Percentiles rank a stretch among this genome's conserved stretches.
phyloP scores from a whole-genome alignment of 2,797 vertebrate genomes.

The Argyrosomus regius region DNA sequence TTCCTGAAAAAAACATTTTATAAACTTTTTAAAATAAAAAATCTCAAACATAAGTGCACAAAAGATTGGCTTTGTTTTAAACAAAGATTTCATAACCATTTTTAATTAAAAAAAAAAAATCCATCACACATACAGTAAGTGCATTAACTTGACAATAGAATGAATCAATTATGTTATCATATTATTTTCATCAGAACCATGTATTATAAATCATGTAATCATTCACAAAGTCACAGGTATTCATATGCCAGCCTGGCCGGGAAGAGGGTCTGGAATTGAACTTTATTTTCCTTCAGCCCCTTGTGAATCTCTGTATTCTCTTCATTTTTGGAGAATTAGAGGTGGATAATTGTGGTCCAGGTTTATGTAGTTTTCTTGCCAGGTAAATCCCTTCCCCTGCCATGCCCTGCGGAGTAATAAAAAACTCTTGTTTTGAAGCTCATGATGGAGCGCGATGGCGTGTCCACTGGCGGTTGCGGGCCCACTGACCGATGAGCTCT shows the following conservation, averaged over 20 bases:
- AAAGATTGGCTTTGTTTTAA: no score
- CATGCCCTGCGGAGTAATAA: not conserved
- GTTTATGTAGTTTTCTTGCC: slow-evolving; percentile 16
- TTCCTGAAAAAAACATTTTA: no score
- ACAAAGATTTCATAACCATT: no score
- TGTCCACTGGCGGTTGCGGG: not conserved
- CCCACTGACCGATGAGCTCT: not conserved
- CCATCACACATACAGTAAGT: no score
- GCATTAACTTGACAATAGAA: no score
- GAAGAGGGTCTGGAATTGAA: slow-evolving; percentile 33
- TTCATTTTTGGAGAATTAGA: slow-evolving; percentile 25
- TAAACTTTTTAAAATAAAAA: no score
- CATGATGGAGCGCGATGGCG: slow-evolving; percentile 1
- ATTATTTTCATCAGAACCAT: no score
- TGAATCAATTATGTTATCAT: no score
- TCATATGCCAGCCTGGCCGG: slow-evolving; percentile 20
- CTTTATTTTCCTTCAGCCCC: slow-evolving; percentile 15
- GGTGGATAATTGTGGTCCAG: slow-evolving; percentile 33
- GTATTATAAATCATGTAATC: no score
- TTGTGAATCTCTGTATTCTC: slow-evolving; percentile 35
- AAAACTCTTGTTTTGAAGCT: slow-evolving; percentile 13
- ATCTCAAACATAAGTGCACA: no score
- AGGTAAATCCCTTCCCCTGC: slow-evolving; percentile 27
- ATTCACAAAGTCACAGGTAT: no score
- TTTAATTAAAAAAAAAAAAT: no score